A percentile compares a stretch with the other conserved stretches of the same genome.
Conservation (phyloP, 2,113 vertebrate species). For the Mesembrinibis cayennensis region DNA sequence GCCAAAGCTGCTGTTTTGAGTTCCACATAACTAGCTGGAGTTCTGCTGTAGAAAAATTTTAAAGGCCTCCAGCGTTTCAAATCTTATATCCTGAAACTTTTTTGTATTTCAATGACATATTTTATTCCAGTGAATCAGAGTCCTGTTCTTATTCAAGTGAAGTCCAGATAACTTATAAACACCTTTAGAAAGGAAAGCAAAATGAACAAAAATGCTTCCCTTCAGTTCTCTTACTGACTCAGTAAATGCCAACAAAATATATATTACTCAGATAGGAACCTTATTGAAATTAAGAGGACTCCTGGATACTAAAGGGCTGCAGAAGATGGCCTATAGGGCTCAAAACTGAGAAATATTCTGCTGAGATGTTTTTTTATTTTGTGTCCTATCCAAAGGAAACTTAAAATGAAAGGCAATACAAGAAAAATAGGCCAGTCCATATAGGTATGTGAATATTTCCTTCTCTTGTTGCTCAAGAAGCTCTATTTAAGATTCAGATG, state of each 20-base stretch:
- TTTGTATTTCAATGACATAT: neutral
- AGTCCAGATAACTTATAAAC: neutral
- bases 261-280: neutral
- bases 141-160: neutral
- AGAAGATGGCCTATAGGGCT: neutral
- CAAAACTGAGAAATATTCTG: neutral
- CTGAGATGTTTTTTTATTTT: neutral
- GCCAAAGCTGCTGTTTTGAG: neutral
- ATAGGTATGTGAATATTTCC: neutral
- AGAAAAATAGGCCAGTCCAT: neutral
- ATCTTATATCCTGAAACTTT: neutral
- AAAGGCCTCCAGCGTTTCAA: neutral
- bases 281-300: neutral
- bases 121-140: neutral
- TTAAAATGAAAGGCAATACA: slow-evolving; percentile 5
- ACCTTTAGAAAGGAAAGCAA: neutral
- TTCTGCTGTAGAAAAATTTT: neutral
- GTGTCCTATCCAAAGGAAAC: neutral
- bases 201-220: neutral
- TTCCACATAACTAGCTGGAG: neutral
- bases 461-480: neutral
- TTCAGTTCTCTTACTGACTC: neutral
- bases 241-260: neutral
- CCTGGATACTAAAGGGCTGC: neutral
- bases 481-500: neutral